A percentile compares a stretch with the other conserved stretches of the same genome.
Conservation (phyloP, 2,888 invertebrate species). For the Troglohyphantes excavatus region DNA sequence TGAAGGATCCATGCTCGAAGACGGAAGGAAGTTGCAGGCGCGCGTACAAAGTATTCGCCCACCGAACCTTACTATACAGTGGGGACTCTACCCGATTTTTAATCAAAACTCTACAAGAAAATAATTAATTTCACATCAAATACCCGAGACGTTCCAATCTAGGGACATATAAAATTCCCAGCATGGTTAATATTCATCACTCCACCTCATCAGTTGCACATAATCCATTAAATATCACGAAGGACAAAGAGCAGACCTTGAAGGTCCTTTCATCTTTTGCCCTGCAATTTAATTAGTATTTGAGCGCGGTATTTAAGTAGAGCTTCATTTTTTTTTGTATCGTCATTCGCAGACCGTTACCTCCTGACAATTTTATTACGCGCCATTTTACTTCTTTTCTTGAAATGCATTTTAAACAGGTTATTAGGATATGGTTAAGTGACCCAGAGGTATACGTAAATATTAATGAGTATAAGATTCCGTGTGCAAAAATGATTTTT, state of each 20-base stretch:
- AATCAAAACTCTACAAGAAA: no score
- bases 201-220: neutral
- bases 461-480: no score
- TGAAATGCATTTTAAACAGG: neutral
- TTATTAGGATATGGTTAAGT: neutral
- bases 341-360: no score
- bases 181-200: neutral
- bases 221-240: neutral
- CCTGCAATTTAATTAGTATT: neutral
- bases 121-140: no score
- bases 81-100: no score
- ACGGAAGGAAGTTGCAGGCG: no score
- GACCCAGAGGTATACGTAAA: no score
- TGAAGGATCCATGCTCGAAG: no score
- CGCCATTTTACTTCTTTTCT: neutral
- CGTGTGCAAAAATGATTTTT: no score
- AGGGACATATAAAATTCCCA: neutral
- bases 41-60: no score
- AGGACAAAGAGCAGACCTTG: neutral
- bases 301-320: neutral
- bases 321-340: neutral
- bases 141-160: no score
- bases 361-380: neutral
- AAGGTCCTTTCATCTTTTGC: neutral
- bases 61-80: no score